Percentiles rank a stretch among this genome's conserved stretches.
Evolutionary conservation across 2,888 invertebrate genomes (phyloP).

Genomic region (Lycophotia porphyrea): DNA sequence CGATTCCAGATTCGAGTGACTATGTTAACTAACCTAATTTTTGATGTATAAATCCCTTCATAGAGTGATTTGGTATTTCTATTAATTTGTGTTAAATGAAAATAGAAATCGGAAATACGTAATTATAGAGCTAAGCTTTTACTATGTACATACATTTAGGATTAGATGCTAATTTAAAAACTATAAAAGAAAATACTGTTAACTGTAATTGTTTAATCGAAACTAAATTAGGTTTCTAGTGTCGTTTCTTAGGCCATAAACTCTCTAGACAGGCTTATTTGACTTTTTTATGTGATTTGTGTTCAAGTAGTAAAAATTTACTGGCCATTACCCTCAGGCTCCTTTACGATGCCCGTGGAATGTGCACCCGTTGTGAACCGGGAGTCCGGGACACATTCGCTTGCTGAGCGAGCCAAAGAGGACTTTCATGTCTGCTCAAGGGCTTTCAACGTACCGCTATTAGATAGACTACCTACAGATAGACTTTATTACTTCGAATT

Average conservation of each 20-base stretch:
- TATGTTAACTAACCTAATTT: background rate
- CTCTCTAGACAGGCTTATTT: conserved; percentile 71
- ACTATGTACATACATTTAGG: background rate
- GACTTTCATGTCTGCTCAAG: conserved; percentile 69
- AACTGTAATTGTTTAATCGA: conserved; percentile 38
- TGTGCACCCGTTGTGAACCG: conserved; percentile 73
- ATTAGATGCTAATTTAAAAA: background rate
- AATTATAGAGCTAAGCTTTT: background rate
- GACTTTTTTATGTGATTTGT: conserved; percentile 75
- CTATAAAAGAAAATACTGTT: conserved; percentile 8
- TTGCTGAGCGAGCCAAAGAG: conserved; percentile 64
- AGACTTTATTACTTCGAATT: conserved; percentile 18
- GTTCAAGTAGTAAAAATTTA: conserved; percentile 79
- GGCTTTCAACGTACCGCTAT: conserved; percentile 37
- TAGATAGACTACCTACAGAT: conserved; percentile 24
- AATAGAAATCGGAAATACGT: no score
- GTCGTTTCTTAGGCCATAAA: conserved; percentile 66
- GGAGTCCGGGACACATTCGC: conserved; percentile 68
- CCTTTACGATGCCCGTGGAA: conserved; percentile 74
- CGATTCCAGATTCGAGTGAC: background rate
- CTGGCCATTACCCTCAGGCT: conserved; percentile 73
- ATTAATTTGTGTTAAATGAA: background rate
- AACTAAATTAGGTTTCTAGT: conserved; percentile 54
- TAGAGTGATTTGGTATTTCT: background rate
- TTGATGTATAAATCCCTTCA: background rate